Conservation (phyloP, 2,797 vertebrate genomes). For the Onychomys arenicola region DNA sequence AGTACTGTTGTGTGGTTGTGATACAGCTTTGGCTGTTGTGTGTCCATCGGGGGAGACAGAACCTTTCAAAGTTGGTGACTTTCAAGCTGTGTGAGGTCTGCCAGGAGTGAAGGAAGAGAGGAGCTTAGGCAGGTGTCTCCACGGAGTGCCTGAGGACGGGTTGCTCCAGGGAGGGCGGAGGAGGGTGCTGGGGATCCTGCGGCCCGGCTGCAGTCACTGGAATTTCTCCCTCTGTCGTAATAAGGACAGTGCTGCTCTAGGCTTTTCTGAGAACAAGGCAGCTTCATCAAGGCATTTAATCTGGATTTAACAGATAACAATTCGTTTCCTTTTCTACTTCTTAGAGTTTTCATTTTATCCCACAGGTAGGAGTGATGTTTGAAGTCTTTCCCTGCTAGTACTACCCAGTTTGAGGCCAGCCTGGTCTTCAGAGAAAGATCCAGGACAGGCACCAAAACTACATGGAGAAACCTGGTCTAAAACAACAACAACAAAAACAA, state of each 20-base stretch:
- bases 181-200: background rate
- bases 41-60: background rate
- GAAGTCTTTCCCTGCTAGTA: background rate
- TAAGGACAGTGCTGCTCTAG: background rate
- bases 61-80: background rate
- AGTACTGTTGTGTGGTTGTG: background rate
- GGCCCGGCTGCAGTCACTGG: background rate
- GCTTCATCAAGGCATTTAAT: background rate
- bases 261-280: background rate
- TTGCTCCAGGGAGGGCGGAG: background rate
- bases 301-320: background rate
- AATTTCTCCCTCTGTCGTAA: background rate
- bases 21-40: background rate
- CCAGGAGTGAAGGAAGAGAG: background rate
- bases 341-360: conserved; percentile 15
- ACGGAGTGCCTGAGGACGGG: background rate
- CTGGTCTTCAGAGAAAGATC: no score
- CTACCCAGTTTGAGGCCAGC: background rate
- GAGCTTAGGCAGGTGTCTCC: no score
- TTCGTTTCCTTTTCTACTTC: background rate
- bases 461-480: background rate
- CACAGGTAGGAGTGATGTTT: background rate
- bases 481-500: background rate
- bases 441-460: no score
- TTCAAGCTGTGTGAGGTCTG: background rate